Base-by-base conservation (phyloP, 2,888 invertebrate species). In the Rotaria socialis region DNA sequence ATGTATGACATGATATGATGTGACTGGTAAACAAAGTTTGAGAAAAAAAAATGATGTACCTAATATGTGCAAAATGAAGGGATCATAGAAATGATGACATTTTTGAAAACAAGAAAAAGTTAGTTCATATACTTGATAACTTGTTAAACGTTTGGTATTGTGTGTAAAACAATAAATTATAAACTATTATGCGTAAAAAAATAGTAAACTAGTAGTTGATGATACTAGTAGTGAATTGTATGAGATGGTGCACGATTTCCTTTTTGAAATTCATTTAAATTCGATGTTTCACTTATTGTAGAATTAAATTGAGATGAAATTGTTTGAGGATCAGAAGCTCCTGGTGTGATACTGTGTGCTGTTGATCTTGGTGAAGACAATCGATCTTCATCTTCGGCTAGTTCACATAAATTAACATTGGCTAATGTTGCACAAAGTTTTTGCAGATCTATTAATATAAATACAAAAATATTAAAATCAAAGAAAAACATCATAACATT, bases 361-460 rank as follows among this genome's bases (percentile, higher is more conserved):
- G 5, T 27, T 35, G 67, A 7, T 67, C 27, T 35, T 35, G 67
- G 35, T 24, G 47, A 47, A 47, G 47, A 47, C 5, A 19, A 80
- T 11, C 47, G 47, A 11, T 80, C 47, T 41, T 43, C 43, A 8
- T 80, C 80, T 47, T 80, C 80, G n/a, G 47, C 47, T 47, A 47
- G n/a, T 80, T 80, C 80, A 47, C 80, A 80, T 47, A 80, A n/a
- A 47, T 80, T 80, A 47, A 80, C 80, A 80, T 80, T 80, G 11
- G 80, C 80, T 14, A 80, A 47, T 80, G 80, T 80, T 7, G 80
- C 47, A 80, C 80, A 80, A 47, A 80, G 47, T n/a, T 80, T 47
- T 80, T 80, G 80, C 8, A 80, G 24, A 80, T 47, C 80, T 80
- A 80, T 43, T 24, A 74, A 16, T 11, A 47, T 2, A 75, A 41